Evolutionary conservation across 2,113 vertebrate genomes (phyloP).

Genomic region (Macaca mulatta): DNA sequence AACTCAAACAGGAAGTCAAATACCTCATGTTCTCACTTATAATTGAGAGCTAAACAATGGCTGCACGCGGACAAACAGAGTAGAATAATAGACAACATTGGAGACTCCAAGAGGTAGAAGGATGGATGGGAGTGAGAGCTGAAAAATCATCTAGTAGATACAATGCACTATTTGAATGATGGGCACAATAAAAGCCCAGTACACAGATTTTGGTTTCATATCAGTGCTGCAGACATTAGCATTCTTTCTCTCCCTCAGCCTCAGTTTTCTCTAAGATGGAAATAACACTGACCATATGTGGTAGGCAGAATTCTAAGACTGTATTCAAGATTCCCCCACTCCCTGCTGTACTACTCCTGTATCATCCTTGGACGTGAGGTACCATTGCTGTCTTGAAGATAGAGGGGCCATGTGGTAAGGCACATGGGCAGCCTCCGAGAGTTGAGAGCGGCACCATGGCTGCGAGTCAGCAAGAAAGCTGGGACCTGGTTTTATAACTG

Average conservation of each 20-base stretch:
- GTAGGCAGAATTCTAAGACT: not conserved
- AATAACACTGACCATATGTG: not conserved
- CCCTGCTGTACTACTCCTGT: fast-evolving
- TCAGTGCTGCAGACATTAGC: not conserved
- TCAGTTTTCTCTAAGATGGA: not conserved
- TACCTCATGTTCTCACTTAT: no score
- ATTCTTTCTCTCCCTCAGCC: not conserved
- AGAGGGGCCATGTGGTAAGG: not conserved
- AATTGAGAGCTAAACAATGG: no score
- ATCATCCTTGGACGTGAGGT: not conserved
- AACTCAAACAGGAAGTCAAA: not conserved
- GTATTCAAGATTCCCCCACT: not conserved
- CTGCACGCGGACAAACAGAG: no score
- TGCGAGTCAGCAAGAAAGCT: not conserved
- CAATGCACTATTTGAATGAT: not conserved
- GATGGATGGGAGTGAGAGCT: not conserved
- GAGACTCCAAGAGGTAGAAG: not conserved
- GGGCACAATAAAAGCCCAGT: not conserved
- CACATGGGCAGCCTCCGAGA: not conserved
- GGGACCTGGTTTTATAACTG: not conserved
- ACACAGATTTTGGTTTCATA: not conserved
- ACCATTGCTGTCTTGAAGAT: not conserved
- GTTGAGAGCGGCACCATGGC: not conserved
- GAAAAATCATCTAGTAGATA: not conserved
- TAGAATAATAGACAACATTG: not conserved